Conservation (phyloP, 2,888 invertebrate species). For the Odontocolon sp. region DNA sequence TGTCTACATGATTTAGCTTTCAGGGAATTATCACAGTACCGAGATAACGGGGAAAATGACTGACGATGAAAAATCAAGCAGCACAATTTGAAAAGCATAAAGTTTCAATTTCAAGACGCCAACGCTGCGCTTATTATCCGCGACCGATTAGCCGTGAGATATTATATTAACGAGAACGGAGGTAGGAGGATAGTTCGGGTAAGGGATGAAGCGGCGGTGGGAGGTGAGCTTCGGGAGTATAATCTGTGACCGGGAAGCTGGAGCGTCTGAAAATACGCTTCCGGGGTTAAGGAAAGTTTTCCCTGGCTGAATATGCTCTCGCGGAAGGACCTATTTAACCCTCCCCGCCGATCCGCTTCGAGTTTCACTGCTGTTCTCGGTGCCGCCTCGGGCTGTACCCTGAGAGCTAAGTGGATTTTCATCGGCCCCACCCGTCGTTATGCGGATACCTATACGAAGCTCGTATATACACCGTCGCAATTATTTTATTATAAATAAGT, state of each 20-base stretch:
- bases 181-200: not conserved
- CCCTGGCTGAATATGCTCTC: slow-evolving; percentile 30
- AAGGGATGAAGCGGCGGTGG: not conserved
- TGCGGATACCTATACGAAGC: not conserved
- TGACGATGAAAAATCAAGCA: not conserved
- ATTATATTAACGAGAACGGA: slow-evolving; percentile 29
- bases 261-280: slow-evolving; percentile 17
- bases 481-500: slow-evolving; percentile 21
- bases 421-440: slow-evolving; percentile 12
- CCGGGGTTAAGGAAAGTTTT: slow-evolving; percentile 30
- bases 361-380: slow-evolving; percentile 11
- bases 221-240: slow-evolving; percentile 6
- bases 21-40: not conserved
- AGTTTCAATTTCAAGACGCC: slow-evolving; percentile 18
- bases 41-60: not conserved
- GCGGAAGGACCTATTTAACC: not conserved
- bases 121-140: slow-evolving; percentile 39
- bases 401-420: slow-evolving; percentile 40
- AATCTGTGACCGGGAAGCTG: slow-evolving; percentile 22
- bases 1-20: slow-evolving; percentile 17
- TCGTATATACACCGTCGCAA: not conserved
- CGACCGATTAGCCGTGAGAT: slow-evolving; percentile 35
- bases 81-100: not conserved
- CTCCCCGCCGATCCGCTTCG: not conserved
- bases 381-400: slow-evolving; percentile 34